Evolutionary conservation across 2,888 invertebrate species (phyloP).

Genomic region (Agrenia bidenticulata): DNA sequence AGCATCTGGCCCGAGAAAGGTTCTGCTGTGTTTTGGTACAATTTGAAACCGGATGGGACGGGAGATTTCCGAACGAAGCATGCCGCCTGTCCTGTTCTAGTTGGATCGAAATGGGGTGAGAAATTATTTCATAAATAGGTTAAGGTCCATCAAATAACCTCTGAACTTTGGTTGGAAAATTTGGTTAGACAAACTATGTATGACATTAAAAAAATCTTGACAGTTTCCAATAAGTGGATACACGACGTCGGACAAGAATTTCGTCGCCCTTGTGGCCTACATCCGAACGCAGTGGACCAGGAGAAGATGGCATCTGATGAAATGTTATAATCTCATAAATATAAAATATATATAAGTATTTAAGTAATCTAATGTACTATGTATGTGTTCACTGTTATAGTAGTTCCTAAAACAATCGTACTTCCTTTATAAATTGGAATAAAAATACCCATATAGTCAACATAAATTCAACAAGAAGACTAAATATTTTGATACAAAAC

Average conservation of each 20-base stretch:
- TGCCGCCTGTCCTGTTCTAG: conserved; percentile 94
- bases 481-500: background rate
- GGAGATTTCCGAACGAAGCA: conserved; percentile 89
- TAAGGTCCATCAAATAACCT: too few species aligned
- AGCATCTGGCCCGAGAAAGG: conserved; percentile 85
- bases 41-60: conserved; percentile 85
- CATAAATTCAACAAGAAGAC: background rate
- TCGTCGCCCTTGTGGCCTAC: conserved; percentile 59
- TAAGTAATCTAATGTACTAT: too few species aligned
- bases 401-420: too few species aligned
- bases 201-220: conserved; percentile 54
- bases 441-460: background rate
- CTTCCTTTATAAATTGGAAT: too few species aligned
- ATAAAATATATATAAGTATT: too few species aligned
- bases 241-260: conserved; percentile 89
- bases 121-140: too few species aligned
- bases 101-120: conserved; percentile 94
- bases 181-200: background rate
- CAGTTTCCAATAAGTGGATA: conserved; percentile 92
- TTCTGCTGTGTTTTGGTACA: conserved; percentile 92
- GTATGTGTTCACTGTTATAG: too few species aligned
- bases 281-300: too few species aligned
- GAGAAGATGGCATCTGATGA: too few species aligned
- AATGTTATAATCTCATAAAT: too few species aligned
- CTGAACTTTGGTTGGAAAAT: too few species aligned